phyloP scores from a whole-genome alignment of 1,140 invertebrate genomes.

The Anoplolepis gracilipes region DNA sequence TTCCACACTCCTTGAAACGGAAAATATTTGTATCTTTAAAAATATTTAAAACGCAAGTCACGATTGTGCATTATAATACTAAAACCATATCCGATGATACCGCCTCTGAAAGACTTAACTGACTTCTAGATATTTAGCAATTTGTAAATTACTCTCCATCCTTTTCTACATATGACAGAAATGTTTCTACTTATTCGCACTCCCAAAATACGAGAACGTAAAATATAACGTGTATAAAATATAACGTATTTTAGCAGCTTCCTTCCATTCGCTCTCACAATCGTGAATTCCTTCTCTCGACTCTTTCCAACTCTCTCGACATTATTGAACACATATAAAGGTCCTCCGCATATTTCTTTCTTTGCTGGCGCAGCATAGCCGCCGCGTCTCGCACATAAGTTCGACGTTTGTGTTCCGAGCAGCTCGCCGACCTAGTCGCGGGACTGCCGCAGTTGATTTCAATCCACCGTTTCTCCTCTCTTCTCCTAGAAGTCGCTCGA shows the following conservation, averaged over 20 bases:
- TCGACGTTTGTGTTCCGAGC: slow-evolving; percentile 19
- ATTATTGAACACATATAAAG: slow-evolving; percentile 46
- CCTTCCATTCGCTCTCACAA: background rate
- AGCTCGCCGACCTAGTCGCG: slow-evolving; percentile 33
- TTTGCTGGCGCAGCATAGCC: background rate
- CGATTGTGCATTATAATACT: background rate
- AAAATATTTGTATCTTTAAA: slow-evolving; percentile 9
- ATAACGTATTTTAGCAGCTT: background rate
- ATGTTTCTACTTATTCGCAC: slow-evolving; percentile 26
- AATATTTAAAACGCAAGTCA: background rate
- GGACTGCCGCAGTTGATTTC: slow-evolving; percentile 62
- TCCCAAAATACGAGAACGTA: slow-evolving; percentile 12
- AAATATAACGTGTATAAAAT: slow-evolving; percentile 1
- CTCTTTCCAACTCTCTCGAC: background rate
- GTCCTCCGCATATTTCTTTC: slow-evolving; percentile 3
- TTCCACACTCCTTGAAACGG: slow-evolving; percentile 27
- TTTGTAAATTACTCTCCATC: background rate
- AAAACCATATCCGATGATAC: background rate
- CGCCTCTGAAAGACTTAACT: background rate
- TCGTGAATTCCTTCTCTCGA: slow-evolving; percentile 13
- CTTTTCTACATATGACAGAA: background rate
- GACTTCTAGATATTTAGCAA: background rate
- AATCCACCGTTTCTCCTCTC: slow-evolving; percentile 51
- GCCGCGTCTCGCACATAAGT: slow-evolving; percentile 43
- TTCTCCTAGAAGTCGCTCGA: slow-evolving; percentile 2